Base-by-base conservation (phyloP, 1,140 invertebrate species). In the Drosophila azteca region DNA sequence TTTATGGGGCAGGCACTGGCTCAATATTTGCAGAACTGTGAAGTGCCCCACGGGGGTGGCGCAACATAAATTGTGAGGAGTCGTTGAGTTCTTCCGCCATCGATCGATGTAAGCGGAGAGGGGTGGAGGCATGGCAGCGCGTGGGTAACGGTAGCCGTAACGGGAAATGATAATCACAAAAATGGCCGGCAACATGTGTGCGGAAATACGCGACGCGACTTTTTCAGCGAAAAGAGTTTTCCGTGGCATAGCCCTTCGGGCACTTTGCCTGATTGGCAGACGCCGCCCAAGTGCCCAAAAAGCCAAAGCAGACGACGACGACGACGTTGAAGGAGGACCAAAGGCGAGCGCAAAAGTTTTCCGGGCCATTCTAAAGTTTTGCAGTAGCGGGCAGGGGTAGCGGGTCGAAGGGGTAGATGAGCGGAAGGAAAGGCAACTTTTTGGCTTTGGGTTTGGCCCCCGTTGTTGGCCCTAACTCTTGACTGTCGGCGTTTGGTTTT, bases 81-180 rank as follows among this genome's bases (percentile, higher is more conserved):
- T 58, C 50, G 48, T 39, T 64, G 53, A 31, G 63, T 54, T 59
- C 43, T 29, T 53, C 44, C 24, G 49, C 55, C 54, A 55, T 72
- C 73, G 77, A 85, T 84, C 67, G 72, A 85, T 66, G 49, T 50
- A 1, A 20, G 20, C n/a, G 60, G 24, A 4, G 2, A 24, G 2
- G 22, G 22, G 22, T 2, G 2, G 22, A 4, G 20, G 59, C n/a
- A 46, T 2, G n/a, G 44, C 44, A 46, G 6, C 29, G 8, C 20
- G 26, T 35, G 35, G 51, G 13, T 7, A 22, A 35, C 31, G 26
- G 53, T 11, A 39, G 62, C 58, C 43, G 43, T 45, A 82, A 66
- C 77, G 78, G 69, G 75, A 87, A 87, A 87, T 87, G 83, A 87
- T 85, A 85, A 87, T 84, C 82, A 84, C 82, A 82, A 75, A 87